Conservation (phyloP, 2,797 vertebrate genomes). For the Numenius phaeopus region DNA sequence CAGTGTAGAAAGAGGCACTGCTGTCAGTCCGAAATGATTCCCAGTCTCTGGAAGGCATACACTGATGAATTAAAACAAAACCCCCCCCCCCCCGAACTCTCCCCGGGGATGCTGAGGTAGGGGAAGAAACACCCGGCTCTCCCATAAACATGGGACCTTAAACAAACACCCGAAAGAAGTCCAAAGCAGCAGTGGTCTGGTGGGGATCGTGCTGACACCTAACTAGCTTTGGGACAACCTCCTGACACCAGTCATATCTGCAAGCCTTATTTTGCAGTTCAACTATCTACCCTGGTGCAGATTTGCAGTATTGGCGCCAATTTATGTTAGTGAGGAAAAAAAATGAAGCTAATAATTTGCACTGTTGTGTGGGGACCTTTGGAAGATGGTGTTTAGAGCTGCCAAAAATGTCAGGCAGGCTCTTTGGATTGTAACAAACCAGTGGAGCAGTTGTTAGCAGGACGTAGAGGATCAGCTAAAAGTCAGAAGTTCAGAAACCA, state of each 20-base stretch:
- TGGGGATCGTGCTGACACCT: not conserved
- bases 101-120: not conserved
- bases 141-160: not conserved
- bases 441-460: not conserved
- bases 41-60: not conserved
- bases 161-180: not conserved
- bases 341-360: not conserved
- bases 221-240: not conserved
- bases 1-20: not conserved
- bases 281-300: not conserved
- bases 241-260: not conserved
- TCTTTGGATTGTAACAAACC: not conserved
- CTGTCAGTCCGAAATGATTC: not conserved
- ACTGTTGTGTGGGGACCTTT: not conserved
- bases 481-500: conserved; percentile 8
- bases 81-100: not conserved
- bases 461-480: not conserved
- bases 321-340: not conserved
- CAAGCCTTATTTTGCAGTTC: not conserved
- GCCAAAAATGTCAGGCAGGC: not conserved
- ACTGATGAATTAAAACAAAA: not conserved
- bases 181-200: not conserved
- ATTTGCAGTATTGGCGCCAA: not conserved
- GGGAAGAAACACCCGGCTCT: not conserved
- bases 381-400: not conserved